phyloP scores from a whole-genome alignment of 2,888 invertebrate species.

The Prionchulus punctatus region DNA sequence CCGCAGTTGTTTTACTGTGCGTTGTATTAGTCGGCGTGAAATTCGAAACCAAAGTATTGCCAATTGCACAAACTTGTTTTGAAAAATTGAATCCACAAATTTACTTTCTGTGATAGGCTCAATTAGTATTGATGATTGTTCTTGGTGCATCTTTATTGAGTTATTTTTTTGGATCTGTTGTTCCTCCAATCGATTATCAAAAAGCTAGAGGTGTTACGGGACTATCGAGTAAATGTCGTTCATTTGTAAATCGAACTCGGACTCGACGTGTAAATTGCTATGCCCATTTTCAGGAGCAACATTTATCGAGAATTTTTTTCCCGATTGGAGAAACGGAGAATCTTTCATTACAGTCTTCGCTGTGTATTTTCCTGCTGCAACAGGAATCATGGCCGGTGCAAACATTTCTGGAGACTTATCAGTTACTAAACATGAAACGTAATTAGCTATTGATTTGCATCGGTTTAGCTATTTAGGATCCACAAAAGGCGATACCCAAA shows the following conservation, averaged over 20 bases:
- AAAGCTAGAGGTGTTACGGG: constrained; percentile 68
- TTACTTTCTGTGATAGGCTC: no score
- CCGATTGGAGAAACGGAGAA: constrained; percentile 65
- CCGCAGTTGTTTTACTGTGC: constrained; percentile 33
- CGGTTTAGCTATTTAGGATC: constrained; percentile 60
- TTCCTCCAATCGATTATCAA: constrained; percentile 57
- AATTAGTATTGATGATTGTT: constrained; percentile 41
- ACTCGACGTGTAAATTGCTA: no score
- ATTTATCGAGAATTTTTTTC: constrained; percentile 46
- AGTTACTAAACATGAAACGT: no score
- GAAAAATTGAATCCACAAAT: no score
- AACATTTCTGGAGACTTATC: constrained; percentile 10
- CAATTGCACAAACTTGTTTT: no score
- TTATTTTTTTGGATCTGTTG: constrained; percentile 66
- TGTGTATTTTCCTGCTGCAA: constrained; percentile 92
- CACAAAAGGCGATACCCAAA: constrained; percentile 73
- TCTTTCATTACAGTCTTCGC: constrained; percentile 85
- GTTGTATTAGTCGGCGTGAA: neutral
- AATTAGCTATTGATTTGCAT: no score
- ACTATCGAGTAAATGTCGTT: no score
- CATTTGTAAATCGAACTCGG: no score
- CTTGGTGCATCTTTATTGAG: constrained; percentile 71
- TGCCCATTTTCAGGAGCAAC: constrained; percentile 1
- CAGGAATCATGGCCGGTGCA: constrained; percentile 45
- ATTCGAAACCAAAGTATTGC: constrained; percentile 3